These are phyloP conservation scores for Troides aeacus DNA, from an alignment of 2,888 invertebrate species.

Conservation along the genomic window DNA sequence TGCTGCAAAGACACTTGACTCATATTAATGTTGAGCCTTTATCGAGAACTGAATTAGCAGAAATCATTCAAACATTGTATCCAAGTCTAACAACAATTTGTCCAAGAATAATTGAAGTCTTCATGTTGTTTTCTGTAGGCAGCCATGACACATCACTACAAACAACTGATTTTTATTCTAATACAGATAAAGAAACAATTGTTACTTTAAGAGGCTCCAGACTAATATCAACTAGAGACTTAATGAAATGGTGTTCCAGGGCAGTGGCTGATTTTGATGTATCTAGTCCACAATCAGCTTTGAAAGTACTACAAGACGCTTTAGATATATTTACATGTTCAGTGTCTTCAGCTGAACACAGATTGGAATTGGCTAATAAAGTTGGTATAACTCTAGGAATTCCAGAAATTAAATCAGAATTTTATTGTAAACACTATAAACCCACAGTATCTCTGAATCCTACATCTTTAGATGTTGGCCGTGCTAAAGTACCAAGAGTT, in stretches of 20 bases:
- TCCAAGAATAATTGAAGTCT: conserved; percentile 89
- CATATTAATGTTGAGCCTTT: conserved; percentile 91
- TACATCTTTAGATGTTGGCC: conserved; percentile 84
- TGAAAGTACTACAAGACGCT: conserved; percentile 91
- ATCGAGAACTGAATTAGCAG: conserved; percentile 85
- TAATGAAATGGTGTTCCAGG: conserved; percentile 94
- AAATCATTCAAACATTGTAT: conserved; percentile 85
- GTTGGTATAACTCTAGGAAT: conserved; percentile 92
- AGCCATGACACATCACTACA: conserved; percentile 78
- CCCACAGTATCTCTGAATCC: conserved; percentile 84
- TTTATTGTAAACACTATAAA: conserved; percentile 88
- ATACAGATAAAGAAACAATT: conserved; percentile 43
- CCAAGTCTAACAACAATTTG: conserved; percentile 86
- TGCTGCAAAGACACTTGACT: conserved; percentile 90
- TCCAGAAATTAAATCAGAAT: conserved; percentile 89
- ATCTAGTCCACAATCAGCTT: conserved; percentile 83
- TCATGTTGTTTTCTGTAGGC: conserved; percentile 88
- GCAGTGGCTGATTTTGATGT: conserved; percentile 87
- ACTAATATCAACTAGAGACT: conserved; percentile 90
- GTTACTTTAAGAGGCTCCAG: conserved; percentile 77
- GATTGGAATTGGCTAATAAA: conserved; percentile 84
- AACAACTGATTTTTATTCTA: conserved; percentile 50
- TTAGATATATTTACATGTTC: conserved; percentile 95
- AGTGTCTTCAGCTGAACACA: conserved; percentile 82
- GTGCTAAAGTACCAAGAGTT: conserved; percentile 78